Percentiles rank a stretch among this genome's conserved stretches.
phyloP scores from a whole-genome alignment of 2,888 invertebrate species.

The Neoscelio sp. region DNA sequence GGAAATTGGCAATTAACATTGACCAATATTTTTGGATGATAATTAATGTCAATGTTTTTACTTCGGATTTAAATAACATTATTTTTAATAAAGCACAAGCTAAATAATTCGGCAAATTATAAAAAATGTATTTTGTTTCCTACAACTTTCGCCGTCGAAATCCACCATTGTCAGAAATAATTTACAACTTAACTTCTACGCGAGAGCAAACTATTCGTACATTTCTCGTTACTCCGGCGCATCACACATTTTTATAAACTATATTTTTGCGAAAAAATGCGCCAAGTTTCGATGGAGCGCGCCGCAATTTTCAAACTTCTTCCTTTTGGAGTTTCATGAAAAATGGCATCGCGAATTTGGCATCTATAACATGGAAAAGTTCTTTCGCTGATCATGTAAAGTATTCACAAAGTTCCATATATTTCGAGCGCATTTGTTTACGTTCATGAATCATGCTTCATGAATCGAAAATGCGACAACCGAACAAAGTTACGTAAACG shows the following conservation, averaged over 20 bases:
- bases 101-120: too few relatives aligned
- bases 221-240: constrained; percentile 16
- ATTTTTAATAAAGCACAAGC: too few relatives aligned
- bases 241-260: constrained; percentile 27
- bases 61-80: too few relatives aligned
- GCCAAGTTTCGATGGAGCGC: constrained; percentile 21
- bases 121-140: background rate
- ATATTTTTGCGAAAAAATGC: constrained; percentile 22
- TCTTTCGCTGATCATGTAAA: constrained; percentile 52
- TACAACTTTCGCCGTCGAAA: background rate
- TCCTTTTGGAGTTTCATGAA: constrained; percentile 17
- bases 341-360: constrained; percentile 50
- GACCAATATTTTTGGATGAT: too few relatives aligned
- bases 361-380: constrained; percentile 45
- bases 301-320: constrained; percentile 13
- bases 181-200: constrained; percentile 24
- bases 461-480: constrained; percentile 44
- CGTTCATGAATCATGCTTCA: constrained; percentile 50
- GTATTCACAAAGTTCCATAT: constrained; percentile 26
- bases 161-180: constrained; percentile 13
- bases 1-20: too few relatives aligned
- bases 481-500: constrained; percentile 24
- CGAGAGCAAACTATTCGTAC: constrained; percentile 29
- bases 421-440: constrained; percentile 46
- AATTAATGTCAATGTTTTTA: too few relatives aligned